These are phyloP conservation scores for Drosophila maculinotata DNA, from an alignment of 2,888 invertebrate genomes.

Conservation along the genomic window DNA sequence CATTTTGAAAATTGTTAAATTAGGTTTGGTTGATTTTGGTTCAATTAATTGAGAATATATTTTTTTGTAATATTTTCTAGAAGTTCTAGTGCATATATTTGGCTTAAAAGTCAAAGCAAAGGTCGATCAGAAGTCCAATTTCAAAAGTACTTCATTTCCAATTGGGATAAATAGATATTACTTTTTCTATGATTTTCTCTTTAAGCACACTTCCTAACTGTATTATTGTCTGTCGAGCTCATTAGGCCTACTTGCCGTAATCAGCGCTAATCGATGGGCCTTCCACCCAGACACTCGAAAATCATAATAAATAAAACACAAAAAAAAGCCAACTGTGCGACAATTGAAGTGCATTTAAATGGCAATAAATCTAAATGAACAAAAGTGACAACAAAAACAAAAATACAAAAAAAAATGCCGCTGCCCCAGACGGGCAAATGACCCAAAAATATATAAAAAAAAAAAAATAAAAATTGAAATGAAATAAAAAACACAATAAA, in stretches of 20 bases:
- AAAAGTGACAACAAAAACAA: conserved; percentile 57
- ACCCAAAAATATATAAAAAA: conserved; percentile 60
- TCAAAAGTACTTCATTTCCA: not conserved
- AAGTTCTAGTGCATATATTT: too few species aligned
- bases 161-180: too few species aligned
- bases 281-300: conserved; percentile 1
- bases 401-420: conserved; percentile 25
- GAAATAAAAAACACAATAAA: conserved; percentile 41
- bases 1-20: not conserved
- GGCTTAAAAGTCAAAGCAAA: not conserved
- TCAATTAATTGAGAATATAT: not conserved
- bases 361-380: conserved; percentile 77
- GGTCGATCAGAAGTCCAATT: not conserved
- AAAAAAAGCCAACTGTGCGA: conserved; percentile 27
- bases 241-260: conserved; percentile 42
- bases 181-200: not conserved
- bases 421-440: conserved; percentile 70
- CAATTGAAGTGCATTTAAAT: conserved; percentile 68
- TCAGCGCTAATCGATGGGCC: conserved; percentile 39
- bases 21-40: not conserved
- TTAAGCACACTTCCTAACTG: conserved; percentile 1
- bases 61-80: too few species aligned
- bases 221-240: conserved; percentile 35
- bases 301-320: conserved; percentile 9
- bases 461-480: conserved; percentile 13